Evolutionary conservation across 2,797 vertebrate species (phyloP).

Genomic region (Monodelphis domestica): DNA sequence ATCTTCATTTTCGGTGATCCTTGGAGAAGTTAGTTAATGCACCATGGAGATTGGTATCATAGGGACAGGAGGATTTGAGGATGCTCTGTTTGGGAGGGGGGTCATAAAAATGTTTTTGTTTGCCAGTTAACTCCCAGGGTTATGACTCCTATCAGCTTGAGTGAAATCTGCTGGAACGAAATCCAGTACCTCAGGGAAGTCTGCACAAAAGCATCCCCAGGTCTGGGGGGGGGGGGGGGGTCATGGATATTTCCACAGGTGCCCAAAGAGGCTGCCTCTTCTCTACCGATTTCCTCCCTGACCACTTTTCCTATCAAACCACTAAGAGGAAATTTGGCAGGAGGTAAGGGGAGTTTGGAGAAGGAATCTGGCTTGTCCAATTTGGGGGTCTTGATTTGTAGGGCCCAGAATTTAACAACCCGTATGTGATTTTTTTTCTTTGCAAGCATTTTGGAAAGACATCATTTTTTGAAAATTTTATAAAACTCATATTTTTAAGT

Average conservation of each 20-base stretch:
- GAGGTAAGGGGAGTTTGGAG: neutral
- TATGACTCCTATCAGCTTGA: neutral
- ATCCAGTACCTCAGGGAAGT: slow-evolving; percentile 66
- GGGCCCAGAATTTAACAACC: neutral
- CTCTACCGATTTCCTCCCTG: neutral
- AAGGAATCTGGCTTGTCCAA: neutral
- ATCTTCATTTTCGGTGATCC: slow-evolving; percentile 5
- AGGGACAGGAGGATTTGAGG: no score
- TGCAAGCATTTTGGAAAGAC: neutral
- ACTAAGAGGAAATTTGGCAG: neutral
- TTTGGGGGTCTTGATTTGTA: neutral
- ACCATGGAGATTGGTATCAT: neutral
- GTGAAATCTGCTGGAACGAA: slow-evolving; percentile 30
- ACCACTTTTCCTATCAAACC: no score
- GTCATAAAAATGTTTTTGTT: neutral
- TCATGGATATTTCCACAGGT: fast-evolving
- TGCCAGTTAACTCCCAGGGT: neutral
- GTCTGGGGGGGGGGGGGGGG: neutral
- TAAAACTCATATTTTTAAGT: neutral
- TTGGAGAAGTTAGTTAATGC: slow-evolving; percentile 25
- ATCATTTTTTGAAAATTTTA: neutral
- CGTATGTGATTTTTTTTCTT: neutral
- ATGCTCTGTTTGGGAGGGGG: neutral
- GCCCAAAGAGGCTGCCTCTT: neutral
- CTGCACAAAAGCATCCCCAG: neutral